Conservation (phyloP, 1,140 invertebrate species). For the Diachasma alloeum region DNA sequence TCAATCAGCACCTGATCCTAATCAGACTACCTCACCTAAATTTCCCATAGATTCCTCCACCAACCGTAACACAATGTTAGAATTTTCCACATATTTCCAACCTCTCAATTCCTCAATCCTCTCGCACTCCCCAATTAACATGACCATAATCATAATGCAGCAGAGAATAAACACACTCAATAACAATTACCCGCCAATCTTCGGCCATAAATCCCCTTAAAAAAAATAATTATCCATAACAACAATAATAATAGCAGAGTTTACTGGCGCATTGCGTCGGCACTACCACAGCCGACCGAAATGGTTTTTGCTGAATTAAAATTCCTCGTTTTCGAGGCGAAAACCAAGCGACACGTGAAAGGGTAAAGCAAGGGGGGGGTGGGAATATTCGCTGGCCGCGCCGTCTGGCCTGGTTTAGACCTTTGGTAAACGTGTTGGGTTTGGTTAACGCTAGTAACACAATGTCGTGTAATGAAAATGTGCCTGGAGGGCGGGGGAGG, state of each 20-base stretch:
- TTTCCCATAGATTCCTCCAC: too few relatives aligned
- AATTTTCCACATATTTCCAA: neutral
- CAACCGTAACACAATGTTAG: too few relatives aligned
- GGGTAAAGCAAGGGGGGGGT: neutral
- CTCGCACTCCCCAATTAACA: neutral
- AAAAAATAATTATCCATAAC: slow-evolving; percentile 8
- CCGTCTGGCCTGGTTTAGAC: neutral
- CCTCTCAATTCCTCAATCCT: neutral
- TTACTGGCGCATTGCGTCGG: slow-evolving; percentile 19
- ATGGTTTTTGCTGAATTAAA: slow-evolving; percentile 25
- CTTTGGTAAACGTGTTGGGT: neutral
- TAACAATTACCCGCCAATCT: neutral
- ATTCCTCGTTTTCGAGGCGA: slow-evolving; percentile 18
- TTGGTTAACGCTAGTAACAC: neutral
- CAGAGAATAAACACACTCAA: neutral
- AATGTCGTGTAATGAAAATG: neutral
- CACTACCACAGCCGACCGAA: neutral
- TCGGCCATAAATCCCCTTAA: neutral
- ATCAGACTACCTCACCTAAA: too few relatives aligned
- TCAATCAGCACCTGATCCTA: too few relatives aligned
- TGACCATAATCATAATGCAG: neutral
- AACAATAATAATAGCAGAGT: neutral
- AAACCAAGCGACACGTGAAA: neutral
- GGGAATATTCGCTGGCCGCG: neutral
- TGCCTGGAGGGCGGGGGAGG: neutral